phyloP scores from a whole-genome alignment of 1,140 invertebrate genomes.

The Leptopilina boulardi region DNA sequence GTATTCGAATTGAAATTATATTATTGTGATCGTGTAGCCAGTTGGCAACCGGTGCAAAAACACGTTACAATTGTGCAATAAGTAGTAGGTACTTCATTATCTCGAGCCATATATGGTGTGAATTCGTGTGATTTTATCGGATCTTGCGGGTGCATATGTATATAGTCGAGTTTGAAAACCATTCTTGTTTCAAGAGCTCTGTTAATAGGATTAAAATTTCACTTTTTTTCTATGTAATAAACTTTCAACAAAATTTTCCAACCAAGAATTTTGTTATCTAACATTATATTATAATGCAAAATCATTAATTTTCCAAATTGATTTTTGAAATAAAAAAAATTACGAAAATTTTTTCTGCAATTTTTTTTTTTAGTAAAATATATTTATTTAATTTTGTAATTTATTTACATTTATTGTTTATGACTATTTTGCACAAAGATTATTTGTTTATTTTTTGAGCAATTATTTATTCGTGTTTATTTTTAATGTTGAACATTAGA shows the following conservation, averaged over 20 bases:
- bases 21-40: neutral
- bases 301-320: too few relatives aligned
- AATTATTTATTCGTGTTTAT: neutral
- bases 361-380: too few relatives aligned
- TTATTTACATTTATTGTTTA: too few relatives aligned
- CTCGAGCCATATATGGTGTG: slow-evolving; percentile 46
- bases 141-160: slow-evolving; percentile 12
- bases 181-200: neutral
- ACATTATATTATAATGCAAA: neutral
- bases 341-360: too few relatives aligned
- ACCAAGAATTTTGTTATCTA: neutral
- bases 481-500: neutral
- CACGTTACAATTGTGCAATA: slow-evolving; percentile 46
- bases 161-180: slow-evolving; percentile 2
- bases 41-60: slow-evolving; percentile 22
- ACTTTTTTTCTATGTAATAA: neutral
- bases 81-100: slow-evolving; percentile 44
- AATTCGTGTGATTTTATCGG: slow-evolving; percentile 51
- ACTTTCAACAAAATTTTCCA: neutral
- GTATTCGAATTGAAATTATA: neutral
- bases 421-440: neutral
- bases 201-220: neutral
- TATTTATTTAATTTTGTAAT: too few relatives aligned
- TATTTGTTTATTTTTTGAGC: neutral
- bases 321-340: too few relatives aligned